These are phyloP conservation scores for Mycetomoellerius zeteki DNA, from an alignment of 1,140 invertebrate species.

Conservation along the genomic window DNA sequence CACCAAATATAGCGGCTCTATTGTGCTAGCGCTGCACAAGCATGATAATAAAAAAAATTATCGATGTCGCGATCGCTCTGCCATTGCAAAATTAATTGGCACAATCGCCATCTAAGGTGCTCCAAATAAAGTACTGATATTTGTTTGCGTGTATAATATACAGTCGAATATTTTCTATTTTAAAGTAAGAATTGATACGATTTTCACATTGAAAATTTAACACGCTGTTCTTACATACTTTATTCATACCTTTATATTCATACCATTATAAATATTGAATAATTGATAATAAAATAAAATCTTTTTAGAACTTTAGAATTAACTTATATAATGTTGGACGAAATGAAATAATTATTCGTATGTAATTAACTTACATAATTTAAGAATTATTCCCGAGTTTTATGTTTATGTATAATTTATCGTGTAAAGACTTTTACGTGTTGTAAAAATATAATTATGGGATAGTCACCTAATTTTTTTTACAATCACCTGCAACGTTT, in stretches of 20 bases:
- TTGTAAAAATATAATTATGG: background rate
- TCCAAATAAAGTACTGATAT: constrained; percentile 29
- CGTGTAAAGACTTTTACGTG: background rate
- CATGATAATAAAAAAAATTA: constrained; percentile 63
- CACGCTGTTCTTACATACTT: background rate
- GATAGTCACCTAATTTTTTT: no score
- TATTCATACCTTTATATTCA: no score
- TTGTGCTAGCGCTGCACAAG: constrained; percentile 42
- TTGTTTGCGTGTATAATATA: background rate
- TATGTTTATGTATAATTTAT: background rate
- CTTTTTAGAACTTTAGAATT: background rate
- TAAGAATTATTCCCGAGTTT: background rate
- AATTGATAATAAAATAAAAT: background rate
- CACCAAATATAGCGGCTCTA: constrained; percentile 43
- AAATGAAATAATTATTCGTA: background rate
- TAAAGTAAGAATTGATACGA: background rate
- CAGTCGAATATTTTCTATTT: background rate
- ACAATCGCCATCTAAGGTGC: constrained; percentile 18
- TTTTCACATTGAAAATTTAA: background rate
- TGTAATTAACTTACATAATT: constrained; percentile 9
- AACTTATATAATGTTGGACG: background rate
- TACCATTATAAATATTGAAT: background rate
- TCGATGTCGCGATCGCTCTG: constrained; percentile 46
- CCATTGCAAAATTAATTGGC: constrained; percentile 53
- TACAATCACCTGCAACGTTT: no score